Evolutionary conservation across 2,113 vertebrate species (phyloP), one percentile per base, ranked within the genome.

Genomic region (Campylomormyrus numenius): DNA sequence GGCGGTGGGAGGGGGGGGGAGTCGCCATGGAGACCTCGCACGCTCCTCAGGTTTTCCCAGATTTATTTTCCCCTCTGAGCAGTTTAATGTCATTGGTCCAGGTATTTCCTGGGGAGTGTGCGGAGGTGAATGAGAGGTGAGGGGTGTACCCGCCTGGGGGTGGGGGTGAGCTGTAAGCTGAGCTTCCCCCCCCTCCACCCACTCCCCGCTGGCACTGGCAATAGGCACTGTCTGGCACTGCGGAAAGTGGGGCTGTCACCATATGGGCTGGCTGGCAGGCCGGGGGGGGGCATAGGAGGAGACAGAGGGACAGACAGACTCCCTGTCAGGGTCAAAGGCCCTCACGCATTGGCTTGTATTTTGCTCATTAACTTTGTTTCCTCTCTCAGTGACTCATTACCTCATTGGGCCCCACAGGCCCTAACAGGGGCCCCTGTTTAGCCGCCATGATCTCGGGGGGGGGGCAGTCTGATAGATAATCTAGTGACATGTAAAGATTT

Each of bases 181-280:
- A 88, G 5, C 48, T 39, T 13, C 24, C 42, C 5, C 35, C 53
- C 39, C 17, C 39, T 8, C 39, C 15, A 11, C 7, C 45, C 15
- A 24, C 27, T 45, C 88, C 62, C 88, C 15, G n/a, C 88, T 88
- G 88, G 46, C 24, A 35, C 88, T 88, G 88, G 45, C 15, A 42
- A 10, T n/a, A 45, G 56, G 58, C 39, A 27, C 39, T 42, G 58
- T 66, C 62, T 74, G 88, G 45, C 88, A 74, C 45, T 31, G 62
- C 1, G 10, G 62, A 70, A 70, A 70, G n/a, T 70, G 27, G 62
- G 62, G 9, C 62, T 31, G 45, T 27, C 74, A 19, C 74, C 74
- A 80, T 80, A 80, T 80, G 74, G 74, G 74, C 35, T 80, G 35
- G 35, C 35, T 80, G 15, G 35, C 35, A 80, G 74, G 15, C 35